A percentile compares a stretch with the other conserved stretches of the same genome.
These are phyloP conservation scores for Phylloscopus trochiloides DNA, from an alignment of 2,113 vertebrate genomes.

Conservation along the genomic window DNA sequence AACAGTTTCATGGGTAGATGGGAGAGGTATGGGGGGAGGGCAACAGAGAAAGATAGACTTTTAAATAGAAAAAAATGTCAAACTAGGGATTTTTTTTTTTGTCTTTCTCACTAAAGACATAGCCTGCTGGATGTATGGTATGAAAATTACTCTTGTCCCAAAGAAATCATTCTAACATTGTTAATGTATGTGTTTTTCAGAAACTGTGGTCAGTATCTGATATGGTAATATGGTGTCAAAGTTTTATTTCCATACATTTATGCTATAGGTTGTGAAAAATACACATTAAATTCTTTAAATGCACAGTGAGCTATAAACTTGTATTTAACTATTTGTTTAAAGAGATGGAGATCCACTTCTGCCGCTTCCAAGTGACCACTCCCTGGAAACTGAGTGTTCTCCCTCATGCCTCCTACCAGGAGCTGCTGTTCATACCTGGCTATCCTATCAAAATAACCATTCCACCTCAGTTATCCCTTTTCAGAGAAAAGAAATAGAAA, in stretches of 20 bases:
- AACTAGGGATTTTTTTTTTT: background rate
- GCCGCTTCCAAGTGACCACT: background rate
- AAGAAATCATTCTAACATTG: background rate
- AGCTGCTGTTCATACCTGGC: background rate
- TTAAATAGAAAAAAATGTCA: background rate
- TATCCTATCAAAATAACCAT: background rate
- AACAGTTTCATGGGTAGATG: background rate
- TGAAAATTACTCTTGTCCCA: background rate
- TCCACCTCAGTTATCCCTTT: background rate
- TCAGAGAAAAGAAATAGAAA: background rate
- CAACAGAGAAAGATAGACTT: background rate
- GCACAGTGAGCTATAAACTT: background rate
- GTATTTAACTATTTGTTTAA: background rate
- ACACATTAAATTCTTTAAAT: background rate
- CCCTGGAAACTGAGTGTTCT: background rate
- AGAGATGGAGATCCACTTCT: background rate
- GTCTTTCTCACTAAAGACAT: background rate
- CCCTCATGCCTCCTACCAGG: background rate
- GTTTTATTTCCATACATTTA: background rate
- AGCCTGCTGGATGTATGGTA: background rate
- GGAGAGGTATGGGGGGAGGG: accelerated
- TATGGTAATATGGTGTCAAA: background rate
- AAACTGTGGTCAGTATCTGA: background rate
- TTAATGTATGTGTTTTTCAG: background rate
- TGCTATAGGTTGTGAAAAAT: background rate